Conservation (phyloP, 2,797 vertebrate genomes). For the Mycteria americana region DNA sequence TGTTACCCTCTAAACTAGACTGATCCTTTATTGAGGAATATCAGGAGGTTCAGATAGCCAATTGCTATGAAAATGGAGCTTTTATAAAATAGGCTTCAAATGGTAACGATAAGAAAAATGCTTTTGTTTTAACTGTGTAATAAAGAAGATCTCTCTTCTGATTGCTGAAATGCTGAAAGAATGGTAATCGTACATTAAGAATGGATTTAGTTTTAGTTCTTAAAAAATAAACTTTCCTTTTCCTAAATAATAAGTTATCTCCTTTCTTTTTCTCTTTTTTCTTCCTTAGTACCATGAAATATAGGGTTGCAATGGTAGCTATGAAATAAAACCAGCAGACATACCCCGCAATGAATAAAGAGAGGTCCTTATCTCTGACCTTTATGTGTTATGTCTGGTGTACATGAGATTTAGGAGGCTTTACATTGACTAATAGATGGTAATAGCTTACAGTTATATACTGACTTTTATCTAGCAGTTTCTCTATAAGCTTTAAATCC, state of each 20-base stretch:
- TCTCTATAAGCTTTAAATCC: neutral
- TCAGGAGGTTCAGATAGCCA: neutral
- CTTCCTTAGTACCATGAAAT: neutral
- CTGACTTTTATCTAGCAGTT: neutral
- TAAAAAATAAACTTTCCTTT: neutral
- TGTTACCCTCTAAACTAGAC: neutral
- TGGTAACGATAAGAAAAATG: neutral
- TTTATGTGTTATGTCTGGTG: neutral
- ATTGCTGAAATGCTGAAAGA: neutral
- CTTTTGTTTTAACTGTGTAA: neutral
- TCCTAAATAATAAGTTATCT: neutral
- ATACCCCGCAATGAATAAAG: neutral
- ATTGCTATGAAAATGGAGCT: neutral
- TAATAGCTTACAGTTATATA: neutral
- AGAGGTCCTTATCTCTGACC: neutral
- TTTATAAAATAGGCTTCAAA: neutral
- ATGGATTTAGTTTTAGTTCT: neutral
- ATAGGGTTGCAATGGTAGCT: neutral
- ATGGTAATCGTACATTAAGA: neutral
- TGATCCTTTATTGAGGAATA: neutral
- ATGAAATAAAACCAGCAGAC: neutral
- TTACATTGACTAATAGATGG: neutral
- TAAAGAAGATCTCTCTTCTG: neutral
- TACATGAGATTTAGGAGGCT: neutral
- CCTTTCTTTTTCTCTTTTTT: neutral